Evolutionary conservation across 2,888 invertebrate genomes (phyloP).

Genomic region (Caenorhabditis sp.): DNA sequence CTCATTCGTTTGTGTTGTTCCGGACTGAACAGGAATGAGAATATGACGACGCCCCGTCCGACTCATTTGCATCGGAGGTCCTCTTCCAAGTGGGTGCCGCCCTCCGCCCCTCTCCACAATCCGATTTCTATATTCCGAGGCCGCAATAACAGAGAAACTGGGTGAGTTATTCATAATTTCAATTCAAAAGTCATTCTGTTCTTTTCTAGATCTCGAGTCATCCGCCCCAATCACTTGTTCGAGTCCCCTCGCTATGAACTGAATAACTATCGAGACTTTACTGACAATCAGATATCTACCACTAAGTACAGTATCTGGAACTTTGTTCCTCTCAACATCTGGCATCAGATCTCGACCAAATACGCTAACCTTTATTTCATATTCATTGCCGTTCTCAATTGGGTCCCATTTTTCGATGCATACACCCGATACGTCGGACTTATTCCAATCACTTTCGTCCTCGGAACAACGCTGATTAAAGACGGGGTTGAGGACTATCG

Average conservation of each 20-base stretch:
- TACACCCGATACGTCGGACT: slow-evolving; percentile 80
- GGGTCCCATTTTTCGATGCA: slow-evolving; percentile 70
- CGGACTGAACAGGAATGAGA: slow-evolving; percentile 14
- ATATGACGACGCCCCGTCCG: slow-evolving; percentile 35
- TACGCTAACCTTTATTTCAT: slow-evolving; percentile 98
- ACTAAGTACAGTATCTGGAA: slow-evolving; percentile 95
- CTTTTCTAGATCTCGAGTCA: slow-evolving; percentile 58
- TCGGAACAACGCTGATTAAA: slow-evolving; percentile 92
- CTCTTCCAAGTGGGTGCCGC: slow-evolving; percentile 63
- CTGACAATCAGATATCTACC: slow-evolving; percentile 90
- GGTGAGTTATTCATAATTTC: slow-evolving; percentile 38
- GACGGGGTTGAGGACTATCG: slow-evolving; percentile 96
- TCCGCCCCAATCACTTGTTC: slow-evolving; percentile 59
- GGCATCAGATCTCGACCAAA: slow-evolving; percentile 88
- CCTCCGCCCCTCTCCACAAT: slow-evolving; percentile 58
- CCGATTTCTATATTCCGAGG: slow-evolving; percentile 60
- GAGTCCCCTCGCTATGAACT: slow-evolving; percentile 68
- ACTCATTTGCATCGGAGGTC: slow-evolving; percentile 52
- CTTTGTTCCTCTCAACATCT: slow-evolving; percentile 89
- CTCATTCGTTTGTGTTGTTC: slow-evolving; percentile 8
- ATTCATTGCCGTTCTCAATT: slow-evolving; percentile 85
- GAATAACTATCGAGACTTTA: slow-evolving; percentile 81
- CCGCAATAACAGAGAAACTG: slow-evolving; percentile 44
- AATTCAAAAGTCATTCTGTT: neutral
- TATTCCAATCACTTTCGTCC: slow-evolving; percentile 93